Evolutionary conservation across 1,140 invertebrate species (phyloP).

Genomic region (Oppia nitens): DNA sequence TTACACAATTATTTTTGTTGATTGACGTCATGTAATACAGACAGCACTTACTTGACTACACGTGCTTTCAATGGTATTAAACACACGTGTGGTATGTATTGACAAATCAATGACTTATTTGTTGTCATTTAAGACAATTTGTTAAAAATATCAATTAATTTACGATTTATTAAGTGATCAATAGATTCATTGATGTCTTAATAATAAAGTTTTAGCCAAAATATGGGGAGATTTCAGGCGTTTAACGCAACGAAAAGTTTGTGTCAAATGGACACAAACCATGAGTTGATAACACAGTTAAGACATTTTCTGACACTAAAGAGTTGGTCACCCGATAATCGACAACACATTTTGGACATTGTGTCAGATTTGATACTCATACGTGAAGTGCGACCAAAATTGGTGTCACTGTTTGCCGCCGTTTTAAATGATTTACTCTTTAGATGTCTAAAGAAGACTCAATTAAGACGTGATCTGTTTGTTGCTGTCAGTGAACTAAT

Average conservation of each 20-base stretch:
- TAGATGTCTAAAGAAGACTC: background rate
- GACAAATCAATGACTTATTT: no score
- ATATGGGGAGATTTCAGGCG: background rate
- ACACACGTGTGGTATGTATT: no score
- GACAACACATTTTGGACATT: background rate
- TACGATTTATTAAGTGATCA: no score
- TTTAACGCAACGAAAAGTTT: background rate
- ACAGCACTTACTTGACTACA: no score
- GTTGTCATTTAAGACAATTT: no score
- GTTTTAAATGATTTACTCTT: conserved; percentile 7
- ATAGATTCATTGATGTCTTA: no score
- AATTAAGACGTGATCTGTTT: conserved; percentile 2
- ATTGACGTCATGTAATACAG: no score
- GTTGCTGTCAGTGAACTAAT: conserved; percentile 12
- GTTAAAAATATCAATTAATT: no score
- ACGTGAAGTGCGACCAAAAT: background rate
- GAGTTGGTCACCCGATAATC: conserved; percentile 1
- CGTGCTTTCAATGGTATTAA: no score
- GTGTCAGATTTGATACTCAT: background rate
- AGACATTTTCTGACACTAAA: background rate
- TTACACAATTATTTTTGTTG: no score
- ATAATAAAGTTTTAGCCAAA: no score
- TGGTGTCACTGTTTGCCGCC: background rate
- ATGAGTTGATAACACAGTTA: background rate
- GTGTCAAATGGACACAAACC: background rate